Percentiles rank a stretch among this genome's conserved stretches.
These are phyloP conservation scores for Pipistrellus pipistrellus DNA, from an alignment of 2,797 vertebrate genomes.

Conservation along the genomic window DNA sequence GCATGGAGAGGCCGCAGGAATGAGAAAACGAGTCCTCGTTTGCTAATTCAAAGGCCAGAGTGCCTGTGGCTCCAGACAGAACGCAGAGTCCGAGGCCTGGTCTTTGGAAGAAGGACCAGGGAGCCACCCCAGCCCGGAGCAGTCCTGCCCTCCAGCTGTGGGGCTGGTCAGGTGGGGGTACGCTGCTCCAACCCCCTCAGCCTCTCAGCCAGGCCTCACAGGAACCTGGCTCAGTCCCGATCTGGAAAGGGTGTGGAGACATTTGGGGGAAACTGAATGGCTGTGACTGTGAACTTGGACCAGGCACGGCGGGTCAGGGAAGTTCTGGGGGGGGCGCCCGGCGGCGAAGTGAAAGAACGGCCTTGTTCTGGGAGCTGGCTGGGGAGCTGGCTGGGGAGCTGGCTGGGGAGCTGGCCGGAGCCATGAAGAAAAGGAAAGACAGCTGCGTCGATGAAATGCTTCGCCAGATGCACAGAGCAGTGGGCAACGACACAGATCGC, in stretches of 20 bases:
- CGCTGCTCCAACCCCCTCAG: background rate
- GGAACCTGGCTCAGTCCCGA: background rate
- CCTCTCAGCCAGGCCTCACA: background rate
- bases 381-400: background rate
- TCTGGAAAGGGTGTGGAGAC: background rate
- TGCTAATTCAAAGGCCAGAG: background rate
- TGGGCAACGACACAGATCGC: too few species aligned
- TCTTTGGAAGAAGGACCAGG: background rate
- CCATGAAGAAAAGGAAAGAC: background rate
- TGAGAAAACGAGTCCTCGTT: background rate
- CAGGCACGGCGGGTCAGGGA: background rate
- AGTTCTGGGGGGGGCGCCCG: fast-evolving
- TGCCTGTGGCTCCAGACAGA: background rate
- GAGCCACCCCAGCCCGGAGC: too few species aligned
- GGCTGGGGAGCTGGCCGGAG: too few species aligned
- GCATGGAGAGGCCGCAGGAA: background rate
- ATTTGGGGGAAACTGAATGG: background rate
- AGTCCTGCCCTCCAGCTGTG: background rate
- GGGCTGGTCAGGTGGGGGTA: too few species aligned
- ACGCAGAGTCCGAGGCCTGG: background rate
- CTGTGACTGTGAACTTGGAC: background rate
- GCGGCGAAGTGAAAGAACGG: background rate
- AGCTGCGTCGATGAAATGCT: background rate
- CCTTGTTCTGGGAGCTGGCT: background rate
- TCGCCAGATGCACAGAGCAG: background rate